These are phyloP conservation scores for Cirrhinus molitorella DNA, from an alignment of 2,797 vertebrate genomes.

Conservation along the genomic window DNA sequence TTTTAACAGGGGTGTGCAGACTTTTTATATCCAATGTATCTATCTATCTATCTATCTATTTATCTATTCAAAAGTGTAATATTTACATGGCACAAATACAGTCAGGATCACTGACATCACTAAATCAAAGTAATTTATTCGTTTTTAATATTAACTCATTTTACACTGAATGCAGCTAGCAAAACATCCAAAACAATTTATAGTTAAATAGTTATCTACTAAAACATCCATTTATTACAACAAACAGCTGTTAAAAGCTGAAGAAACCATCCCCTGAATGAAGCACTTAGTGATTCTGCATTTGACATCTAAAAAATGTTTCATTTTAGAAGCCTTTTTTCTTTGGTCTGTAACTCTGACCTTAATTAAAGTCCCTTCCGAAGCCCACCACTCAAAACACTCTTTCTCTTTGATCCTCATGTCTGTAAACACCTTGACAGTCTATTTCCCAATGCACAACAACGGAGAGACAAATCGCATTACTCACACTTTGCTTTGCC, in stretches of 20 bases:
- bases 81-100: too few relatives aligned
- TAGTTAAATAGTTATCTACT: neutral
- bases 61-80: too few relatives aligned
- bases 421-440: conserved; percentile 45
- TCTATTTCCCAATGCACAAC: conserved; percentile 44
- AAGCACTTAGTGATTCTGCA: neutral
- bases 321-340: neutral
- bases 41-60: too few relatives aligned
- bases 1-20: too few relatives aligned
- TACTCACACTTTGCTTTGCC: conserved; percentile 62
- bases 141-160: neutral
- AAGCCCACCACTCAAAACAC: neutral
- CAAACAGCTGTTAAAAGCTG: neutral
- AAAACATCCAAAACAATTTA: neutral
- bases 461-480: conserved; percentile 49
- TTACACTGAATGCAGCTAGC: neutral
- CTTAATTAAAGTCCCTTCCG: neutral
- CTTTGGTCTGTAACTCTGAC: neutral
- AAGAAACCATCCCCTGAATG: neutral
- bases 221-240: neutral
- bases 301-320: neutral
- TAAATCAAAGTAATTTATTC: too few relatives aligned
- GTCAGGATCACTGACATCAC: too few relatives aligned
- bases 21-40: too few relatives aligned
- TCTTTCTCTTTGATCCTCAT: conserved; percentile 34